phyloP scores from a whole-genome alignment of 2,797 vertebrate species.

The Mormyrus hasselquistii region DNA sequence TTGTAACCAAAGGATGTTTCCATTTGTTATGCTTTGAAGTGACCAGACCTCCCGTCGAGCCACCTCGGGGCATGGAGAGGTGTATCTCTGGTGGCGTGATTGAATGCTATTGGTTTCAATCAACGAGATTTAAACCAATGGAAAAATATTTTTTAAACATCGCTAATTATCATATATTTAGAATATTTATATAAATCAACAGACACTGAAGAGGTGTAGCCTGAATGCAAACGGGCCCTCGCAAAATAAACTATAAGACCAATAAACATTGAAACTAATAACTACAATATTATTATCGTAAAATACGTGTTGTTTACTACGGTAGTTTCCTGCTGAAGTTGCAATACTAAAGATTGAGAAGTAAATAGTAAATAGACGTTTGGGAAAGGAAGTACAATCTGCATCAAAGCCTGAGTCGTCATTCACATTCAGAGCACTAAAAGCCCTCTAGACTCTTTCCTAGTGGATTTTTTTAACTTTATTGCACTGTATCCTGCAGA shows the following conservation, averaged over 20 bases:
- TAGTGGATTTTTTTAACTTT: slow-evolving; percentile 6
- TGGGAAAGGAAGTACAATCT: slow-evolving; percentile 12
- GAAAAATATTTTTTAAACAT: background rate
- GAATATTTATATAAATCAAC: background rate
- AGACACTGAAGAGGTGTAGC: background rate
- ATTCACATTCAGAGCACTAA: slow-evolving; percentile 18
- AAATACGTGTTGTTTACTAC: background rate
- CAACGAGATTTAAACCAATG: slow-evolving; percentile 47
- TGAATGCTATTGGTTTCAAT: slow-evolving; percentile 58
- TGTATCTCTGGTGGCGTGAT: slow-evolving; percentile 50
- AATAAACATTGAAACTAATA: background rate
- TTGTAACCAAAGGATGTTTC: slow-evolving; percentile 54
- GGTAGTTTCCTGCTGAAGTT: background rate
- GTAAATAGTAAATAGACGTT: slow-evolving; percentile 6
- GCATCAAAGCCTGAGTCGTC: slow-evolving; percentile 15
- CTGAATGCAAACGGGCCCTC: background rate
- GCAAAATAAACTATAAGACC: background rate
- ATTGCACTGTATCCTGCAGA: background rate
- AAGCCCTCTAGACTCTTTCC: background rate
- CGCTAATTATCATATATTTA: background rate
- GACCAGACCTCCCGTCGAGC: slow-evolving; percentile 47
- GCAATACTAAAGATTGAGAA: background rate
- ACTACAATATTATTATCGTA: background rate
- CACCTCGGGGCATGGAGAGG: slow-evolving; percentile 57
- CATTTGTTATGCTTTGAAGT: slow-evolving; percentile 67